These are phyloP conservation scores for Episyrphus balteatus DNA, from an alignment of 1,140 invertebrate species.

Conservation along the genomic window DNA sequence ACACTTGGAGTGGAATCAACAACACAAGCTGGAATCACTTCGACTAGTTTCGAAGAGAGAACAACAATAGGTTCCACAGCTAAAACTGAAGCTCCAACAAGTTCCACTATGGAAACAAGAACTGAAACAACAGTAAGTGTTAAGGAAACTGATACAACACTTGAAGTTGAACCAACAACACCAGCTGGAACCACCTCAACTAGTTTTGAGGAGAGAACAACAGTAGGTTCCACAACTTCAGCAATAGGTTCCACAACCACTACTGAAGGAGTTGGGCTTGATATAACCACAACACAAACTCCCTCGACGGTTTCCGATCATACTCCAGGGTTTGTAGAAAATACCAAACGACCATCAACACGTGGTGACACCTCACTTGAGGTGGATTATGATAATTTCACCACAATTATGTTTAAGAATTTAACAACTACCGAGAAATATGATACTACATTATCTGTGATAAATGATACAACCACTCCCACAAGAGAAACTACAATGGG, in stretches of 20 bases:
- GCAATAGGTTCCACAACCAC: constrained; percentile 14
- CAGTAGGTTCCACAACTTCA: constrained; percentile 11
- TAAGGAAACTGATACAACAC: neutral
- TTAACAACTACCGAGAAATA: constrained; percentile 11
- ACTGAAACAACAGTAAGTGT: neutral
- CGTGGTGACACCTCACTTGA: constrained; percentile 31
- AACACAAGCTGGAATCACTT: neutral
- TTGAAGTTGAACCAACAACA: neutral
- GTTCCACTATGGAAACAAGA: neutral
- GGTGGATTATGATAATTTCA: constrained; percentile 12
- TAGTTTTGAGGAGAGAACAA: constrained; percentile 9
- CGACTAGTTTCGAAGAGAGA: constrained; percentile 10
- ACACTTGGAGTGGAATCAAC: neutral
- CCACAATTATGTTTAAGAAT: neutral
- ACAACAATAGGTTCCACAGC: neutral
- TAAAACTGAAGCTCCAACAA: neutral
- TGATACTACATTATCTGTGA: constrained; percentile 7
- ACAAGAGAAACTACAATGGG: neutral
- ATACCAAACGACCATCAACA: constrained; percentile 18
- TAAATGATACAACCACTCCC: neutral
- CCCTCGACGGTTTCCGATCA: neutral
- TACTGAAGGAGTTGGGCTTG: neutral
- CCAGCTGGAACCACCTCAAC: neutral
- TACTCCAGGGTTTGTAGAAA: constrained; percentile 9
- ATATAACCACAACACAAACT: constrained; percentile 12